phyloP scores from a whole-genome alignment of 2,797 vertebrate species.

The Aulostomus chinensis region DNA sequence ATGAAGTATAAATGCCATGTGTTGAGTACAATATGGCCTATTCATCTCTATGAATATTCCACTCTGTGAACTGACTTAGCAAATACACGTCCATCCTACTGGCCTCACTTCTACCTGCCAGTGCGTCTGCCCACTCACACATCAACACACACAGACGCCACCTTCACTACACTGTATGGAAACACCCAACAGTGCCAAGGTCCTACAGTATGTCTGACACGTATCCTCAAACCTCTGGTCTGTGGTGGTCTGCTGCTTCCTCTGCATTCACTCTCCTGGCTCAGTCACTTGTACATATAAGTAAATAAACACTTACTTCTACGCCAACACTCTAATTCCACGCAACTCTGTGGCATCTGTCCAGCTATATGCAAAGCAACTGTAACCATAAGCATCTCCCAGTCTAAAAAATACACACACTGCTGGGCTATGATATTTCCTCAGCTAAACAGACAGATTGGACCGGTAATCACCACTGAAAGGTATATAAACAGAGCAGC shows the following conservation, averaged over 20 bases:
- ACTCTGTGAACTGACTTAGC: constrained; percentile 40
- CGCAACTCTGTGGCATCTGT: constrained; percentile 50
- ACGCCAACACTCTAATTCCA: constrained; percentile 52
- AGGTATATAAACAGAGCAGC: constrained; percentile 87
- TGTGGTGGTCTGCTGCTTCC: constrained; percentile 70
- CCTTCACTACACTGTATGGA: constrained; percentile 50
- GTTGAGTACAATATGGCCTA: constrained; percentile 45
- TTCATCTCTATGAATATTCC: constrained; percentile 53
- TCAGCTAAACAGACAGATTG: constrained; percentile 82
- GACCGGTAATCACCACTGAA: constrained; percentile 87
- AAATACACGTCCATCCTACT: constrained; percentile 38
- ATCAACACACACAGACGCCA: constrained; percentile 31
- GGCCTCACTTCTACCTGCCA: constrained; percentile 47
- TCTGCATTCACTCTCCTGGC: constrained; percentile 60
- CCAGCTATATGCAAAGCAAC: constrained; percentile 55
- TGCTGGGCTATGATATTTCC: constrained; percentile 78
- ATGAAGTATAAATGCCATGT: constrained; percentile 40
- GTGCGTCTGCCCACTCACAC: constrained; percentile 47
- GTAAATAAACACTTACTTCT: constrained; percentile 74
- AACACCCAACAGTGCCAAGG: constrained; percentile 49
- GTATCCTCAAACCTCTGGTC: constrained; percentile 45
- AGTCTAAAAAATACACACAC: constrained; percentile 12
- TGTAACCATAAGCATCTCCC: constrained; percentile 43
- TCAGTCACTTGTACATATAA: constrained; percentile 47
- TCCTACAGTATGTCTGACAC: constrained; percentile 58